A percentile compares a stretch with the other conserved stretches of the same genome.
Evolutionary conservation across 2,113 vertebrate genomes (phyloP).

Genomic region (Rousettus leschenaultii): DNA sequence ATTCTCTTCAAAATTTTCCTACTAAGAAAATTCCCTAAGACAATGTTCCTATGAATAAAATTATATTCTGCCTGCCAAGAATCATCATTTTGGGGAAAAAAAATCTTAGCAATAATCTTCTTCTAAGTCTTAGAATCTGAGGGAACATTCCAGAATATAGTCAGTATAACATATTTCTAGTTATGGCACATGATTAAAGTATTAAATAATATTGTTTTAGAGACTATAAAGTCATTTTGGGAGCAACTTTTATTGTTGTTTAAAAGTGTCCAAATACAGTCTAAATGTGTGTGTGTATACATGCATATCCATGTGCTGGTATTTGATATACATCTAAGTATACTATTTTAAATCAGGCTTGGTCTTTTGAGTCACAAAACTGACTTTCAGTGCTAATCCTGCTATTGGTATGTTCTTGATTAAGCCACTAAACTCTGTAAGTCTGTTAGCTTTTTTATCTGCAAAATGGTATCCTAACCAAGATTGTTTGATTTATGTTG

Average conservation of each 20-base stretch:
- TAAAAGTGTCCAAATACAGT: not conserved
- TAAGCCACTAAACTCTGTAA: not conserved
- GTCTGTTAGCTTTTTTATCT: not conserved
- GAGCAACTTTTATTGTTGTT: not conserved
- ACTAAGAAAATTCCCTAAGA: slow-evolving; percentile 61
- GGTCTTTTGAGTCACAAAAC: not conserved
- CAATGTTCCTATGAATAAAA: slow-evolving; percentile 67
- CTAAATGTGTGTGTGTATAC: not conserved
- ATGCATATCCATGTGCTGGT: not conserved
- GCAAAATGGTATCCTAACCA: not conserved
- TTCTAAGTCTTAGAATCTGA: slow-evolving; percentile 53
- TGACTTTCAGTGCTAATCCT: not conserved
- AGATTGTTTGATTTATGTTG: not conserved
- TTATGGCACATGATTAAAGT: not conserved
- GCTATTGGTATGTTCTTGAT: not conserved
- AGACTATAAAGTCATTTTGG: not conserved
- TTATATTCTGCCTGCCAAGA: slow-evolving; percentile 57
- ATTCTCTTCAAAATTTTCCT: slow-evolving; percentile 70
- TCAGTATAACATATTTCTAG: not conserved
- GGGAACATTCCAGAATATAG: not conserved
- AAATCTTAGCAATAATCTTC: slow-evolving; percentile 56
- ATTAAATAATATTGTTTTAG: not conserved
- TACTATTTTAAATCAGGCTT: slow-evolving; percentile 11
- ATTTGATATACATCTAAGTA: not conserved
- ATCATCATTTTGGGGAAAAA: slow-evolving; percentile 60